A percentile compares a stretch with the other conserved stretches of the same genome.
phyloP scores from a whole-genome alignment of 2,797 vertebrate genomes.

The Spinus olivaceus region DNA sequence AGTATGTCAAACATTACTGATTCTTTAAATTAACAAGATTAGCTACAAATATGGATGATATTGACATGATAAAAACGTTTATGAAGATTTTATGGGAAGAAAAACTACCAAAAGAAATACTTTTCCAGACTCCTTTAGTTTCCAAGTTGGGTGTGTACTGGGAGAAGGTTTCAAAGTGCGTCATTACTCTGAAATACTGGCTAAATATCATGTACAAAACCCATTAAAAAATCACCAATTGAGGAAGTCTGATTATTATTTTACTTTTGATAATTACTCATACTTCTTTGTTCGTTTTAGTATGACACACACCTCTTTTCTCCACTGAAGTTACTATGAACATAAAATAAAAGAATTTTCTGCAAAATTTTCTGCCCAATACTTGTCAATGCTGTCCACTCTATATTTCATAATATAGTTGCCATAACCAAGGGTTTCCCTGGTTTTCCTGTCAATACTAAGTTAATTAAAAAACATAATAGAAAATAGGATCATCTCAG shows the following conservation, averaged over 20 bases:
- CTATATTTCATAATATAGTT: not conserved
- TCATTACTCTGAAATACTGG: not conserved
- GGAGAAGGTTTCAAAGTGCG: not conserved
- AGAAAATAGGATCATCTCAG: not conserved
- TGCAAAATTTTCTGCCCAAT: not conserved
- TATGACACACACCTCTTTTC: not conserved
- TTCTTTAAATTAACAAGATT: not conserved
- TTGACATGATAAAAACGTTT: not conserved
- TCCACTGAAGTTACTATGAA: not conserved
- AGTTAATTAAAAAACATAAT: not conserved
- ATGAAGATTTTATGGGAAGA: not conserved
- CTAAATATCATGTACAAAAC: not conserved
- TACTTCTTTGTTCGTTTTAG: not conserved
- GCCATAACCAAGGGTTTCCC: not conserved
- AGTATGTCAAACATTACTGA: not conserved
- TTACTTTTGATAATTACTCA: not conserved
- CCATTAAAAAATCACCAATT: not conserved
- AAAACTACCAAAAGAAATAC: not conserved
- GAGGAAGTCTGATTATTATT: not conserved
- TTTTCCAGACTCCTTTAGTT: not conserved
- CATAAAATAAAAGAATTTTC: not conserved
- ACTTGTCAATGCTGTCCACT: not conserved
- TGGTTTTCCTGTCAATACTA: not conserved
- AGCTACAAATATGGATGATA: not conserved
- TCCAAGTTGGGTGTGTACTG: not conserved